A percentile compares a stretch with the other conserved stretches of the same genome.
phyloP scores from a whole-genome alignment of 1,140 invertebrate genomes.

The Berghia stephanieae region DNA sequence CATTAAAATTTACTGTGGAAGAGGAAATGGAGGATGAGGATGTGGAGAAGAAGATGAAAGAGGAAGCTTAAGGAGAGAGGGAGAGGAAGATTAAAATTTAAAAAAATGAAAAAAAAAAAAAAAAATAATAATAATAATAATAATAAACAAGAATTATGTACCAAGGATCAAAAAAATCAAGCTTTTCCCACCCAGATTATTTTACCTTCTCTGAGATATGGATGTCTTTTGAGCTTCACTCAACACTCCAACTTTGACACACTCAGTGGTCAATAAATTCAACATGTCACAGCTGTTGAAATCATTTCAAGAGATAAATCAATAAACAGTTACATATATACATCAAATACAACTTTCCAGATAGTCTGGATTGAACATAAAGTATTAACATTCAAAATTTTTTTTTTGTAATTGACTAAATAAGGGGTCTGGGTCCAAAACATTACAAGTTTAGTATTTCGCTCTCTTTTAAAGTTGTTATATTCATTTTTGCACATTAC shows the following conservation, averaged over 20 bases:
- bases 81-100: neutral
- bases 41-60: too few relatives aligned
- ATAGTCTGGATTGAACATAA: neutral
- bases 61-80: neutral
- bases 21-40: too few relatives aligned
- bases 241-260: constrained; percentile 80
- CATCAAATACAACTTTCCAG: neutral
- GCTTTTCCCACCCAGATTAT: neutral
- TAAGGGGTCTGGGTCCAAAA: too few relatives aligned
- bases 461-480: too few relatives aligned
- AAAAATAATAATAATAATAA: too few relatives aligned
- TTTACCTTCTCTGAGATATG: constrained; percentile 50
- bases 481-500: too few relatives aligned
- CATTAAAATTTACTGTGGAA: too few relatives aligned
- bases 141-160: too few relatives aligned
- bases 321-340: neutral
- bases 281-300: constrained; percentile 79
- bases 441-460: too few relatives aligned
- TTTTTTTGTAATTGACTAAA: too few relatives aligned
- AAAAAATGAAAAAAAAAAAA: neutral
- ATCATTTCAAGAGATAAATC: neutral
- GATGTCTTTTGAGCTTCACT: constrained; percentile 80
- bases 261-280: constrained; percentile 82
- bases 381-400: neutral
- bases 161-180: too few relatives aligned